Evolutionary conservation across 2,113 vertebrate species (phyloP).

Genomic region (Elanus axillaris): DNA sequence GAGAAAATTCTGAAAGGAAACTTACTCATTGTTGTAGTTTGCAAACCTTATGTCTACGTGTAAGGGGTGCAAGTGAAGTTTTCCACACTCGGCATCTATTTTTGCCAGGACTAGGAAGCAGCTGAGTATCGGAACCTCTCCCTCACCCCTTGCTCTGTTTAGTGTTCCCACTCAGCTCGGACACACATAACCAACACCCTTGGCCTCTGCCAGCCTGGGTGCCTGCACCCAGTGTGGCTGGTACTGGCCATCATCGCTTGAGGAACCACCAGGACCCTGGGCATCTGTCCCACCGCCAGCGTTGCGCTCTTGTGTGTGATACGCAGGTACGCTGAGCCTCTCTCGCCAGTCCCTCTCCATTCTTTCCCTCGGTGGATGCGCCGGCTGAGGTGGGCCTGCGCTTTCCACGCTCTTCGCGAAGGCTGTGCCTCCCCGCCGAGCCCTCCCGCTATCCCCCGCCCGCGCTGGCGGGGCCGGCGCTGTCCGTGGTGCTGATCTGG

Average conservation of each 20-base stretch:
- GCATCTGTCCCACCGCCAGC: fast-evolving
- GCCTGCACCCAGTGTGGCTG: fast-evolving
- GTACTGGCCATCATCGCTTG: fast-evolving
- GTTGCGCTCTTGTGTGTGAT: fast-evolving
- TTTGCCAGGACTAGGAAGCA: not conserved
- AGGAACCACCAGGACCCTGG: not conserved
- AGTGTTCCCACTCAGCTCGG: not conserved
- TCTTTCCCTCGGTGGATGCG: fast-evolving
- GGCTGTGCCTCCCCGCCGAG: fast-evolving
- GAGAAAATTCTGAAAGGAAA: not conserved
- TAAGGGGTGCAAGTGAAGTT: not conserved
- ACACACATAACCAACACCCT: not conserved
- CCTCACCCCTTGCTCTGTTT: not conserved
- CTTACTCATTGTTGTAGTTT: not conserved
- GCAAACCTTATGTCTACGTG: not conserved
- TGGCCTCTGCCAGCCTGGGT: not conserved
- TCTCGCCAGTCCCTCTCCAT: not conserved
- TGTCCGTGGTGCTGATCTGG: not conserved
- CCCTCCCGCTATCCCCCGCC: too few relatives aligned
- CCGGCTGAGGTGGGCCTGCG: fast-evolving
- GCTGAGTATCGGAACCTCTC: too few relatives aligned
- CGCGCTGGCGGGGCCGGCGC: too few relatives aligned
- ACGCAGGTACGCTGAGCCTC: too few relatives aligned
- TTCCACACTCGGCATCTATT: not conserved
- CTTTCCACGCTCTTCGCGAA: fast-evolving